Conservation (phyloP, 2,113 vertebrate species). For the Tapirus terrestris region DNA sequence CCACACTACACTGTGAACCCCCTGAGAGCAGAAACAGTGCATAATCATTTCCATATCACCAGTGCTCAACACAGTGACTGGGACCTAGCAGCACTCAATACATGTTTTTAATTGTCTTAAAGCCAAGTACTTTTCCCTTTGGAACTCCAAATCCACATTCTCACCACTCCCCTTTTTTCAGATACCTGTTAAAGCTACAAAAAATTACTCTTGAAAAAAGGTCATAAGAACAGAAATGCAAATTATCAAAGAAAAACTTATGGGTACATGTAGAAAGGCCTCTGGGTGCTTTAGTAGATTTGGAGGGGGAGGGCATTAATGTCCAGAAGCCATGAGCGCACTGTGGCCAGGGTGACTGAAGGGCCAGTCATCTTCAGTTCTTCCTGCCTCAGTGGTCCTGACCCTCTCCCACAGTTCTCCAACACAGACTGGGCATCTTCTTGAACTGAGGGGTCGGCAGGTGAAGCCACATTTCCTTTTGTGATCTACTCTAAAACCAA, state of each 20-base stretch:
- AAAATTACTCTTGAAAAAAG: background rate
- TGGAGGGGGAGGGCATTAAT: background rate
- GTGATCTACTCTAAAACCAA: conserved; percentile 24
- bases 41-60: background rate
- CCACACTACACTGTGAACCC: background rate
- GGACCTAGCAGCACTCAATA: background rate
- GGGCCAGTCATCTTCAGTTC: too few species aligned
- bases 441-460: background rate
- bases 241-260: conserved; percentile 20
- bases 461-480: background rate
- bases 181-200: background rate
- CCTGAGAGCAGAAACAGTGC: background rate
- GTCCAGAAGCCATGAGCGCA: background rate
- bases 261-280: background rate
- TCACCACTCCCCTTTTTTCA: background rate
- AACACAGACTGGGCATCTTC: background rate
- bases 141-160: background rate
- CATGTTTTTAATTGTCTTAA: background rate
- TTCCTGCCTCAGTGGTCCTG: background rate
- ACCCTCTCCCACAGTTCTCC: background rate
- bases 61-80: background rate
- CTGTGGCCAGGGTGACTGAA: background rate
- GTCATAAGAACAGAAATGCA: background rate
- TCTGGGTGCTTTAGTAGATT: background rate
- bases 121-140: background rate